Evolutionary conservation across 2,113 vertebrate species (phyloP), one percentile per base, ranked within the genome.

Genomic region (Coracopsis vasa): DNA sequence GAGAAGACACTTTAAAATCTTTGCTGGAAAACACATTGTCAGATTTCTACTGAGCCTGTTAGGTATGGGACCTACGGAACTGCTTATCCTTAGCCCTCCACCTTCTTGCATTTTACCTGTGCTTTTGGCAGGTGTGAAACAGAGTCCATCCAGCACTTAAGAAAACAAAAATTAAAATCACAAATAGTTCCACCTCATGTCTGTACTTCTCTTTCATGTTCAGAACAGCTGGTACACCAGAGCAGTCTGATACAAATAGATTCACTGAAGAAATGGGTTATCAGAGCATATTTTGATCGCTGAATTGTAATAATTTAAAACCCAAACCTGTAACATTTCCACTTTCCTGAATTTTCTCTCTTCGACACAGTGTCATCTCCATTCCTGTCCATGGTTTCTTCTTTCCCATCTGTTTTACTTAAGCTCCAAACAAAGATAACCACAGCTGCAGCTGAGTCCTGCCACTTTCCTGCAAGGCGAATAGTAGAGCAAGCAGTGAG

Each of bases 401-500:
- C 23, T 66, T 73, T n/a, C 15, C 42, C 5, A 0, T 33, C 6
- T 37, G 50, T 51, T 37, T 58, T 23, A 14, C 19, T 79, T n/a
- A 28, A 56, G 61, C 51, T 85, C 74, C 31, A 15, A 5, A 51
- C 37, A 37, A 60, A 54, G 37, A 28, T 37, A 27, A 8, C 14
- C 5, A 0, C 25, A 50, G 72, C 72, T 72, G 61, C 29, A 58
- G 62, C 51, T 24, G 8, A 7, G 41, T 73, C 62, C 48, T 62
- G 41, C 27, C 7, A 0, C 9, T 0, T 73, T 17, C 75, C 79
- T 86, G 75, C 48, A 35, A 9, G 20, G 15, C 4, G 16, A 24
- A 62, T 31, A 20, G 6, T 2, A 2, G 27, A 17, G 1, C 0
- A 3, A 41, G 1, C 11, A 31, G 3, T 0, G 33, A 10, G 45